Percentiles rank a stretch among this genome's conserved stretches.
Evolutionary conservation across 2,113 vertebrate genomes (phyloP).

Genomic region (Lagopus muta): DNA sequence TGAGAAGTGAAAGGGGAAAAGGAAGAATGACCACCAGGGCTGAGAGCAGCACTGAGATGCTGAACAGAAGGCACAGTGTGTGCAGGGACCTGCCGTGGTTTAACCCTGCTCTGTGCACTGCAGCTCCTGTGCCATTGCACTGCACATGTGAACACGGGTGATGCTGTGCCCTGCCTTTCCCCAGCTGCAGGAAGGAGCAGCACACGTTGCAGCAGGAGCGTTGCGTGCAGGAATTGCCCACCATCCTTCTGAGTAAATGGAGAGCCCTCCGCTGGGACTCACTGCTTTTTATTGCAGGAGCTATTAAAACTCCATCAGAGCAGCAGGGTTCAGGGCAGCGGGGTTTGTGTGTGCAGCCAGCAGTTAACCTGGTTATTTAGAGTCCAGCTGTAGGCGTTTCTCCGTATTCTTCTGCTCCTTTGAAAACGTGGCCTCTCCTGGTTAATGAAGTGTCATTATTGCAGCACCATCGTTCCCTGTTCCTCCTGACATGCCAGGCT

Average conservation of each 20-base stretch:
- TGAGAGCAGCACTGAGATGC: background rate
- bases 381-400: slow-evolving; percentile 33
- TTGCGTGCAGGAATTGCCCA: slow-evolving; percentile 37
- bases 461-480: background rate
- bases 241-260: slow-evolving; percentile 53
- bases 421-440: background rate
- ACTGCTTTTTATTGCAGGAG: slow-evolving; percentile 57
- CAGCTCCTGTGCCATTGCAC: no score
- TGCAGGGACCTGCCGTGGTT: no score
- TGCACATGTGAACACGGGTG: slow-evolving; percentile 29
- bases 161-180: slow-evolving; percentile 48
- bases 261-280: slow-evolving; percentile 52
- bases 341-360: slow-evolving; percentile 43
- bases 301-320: slow-evolving; percentile 59
- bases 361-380: slow-evolving; percentile 69
- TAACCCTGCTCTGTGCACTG: no score
- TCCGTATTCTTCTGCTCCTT: background rate
- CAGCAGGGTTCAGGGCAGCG: slow-evolving; percentile 63
- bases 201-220: background rate
- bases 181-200: slow-evolving; percentile 44
- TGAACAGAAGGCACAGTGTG: no score
- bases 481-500: background rate
- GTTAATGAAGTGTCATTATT: background rate
- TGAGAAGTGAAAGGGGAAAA: slow-evolving; percentile 25
- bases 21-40: slow-evolving; percentile 53